phyloP scores from a whole-genome alignment of 2,797 vertebrate genomes.

The Spheniscus humboldti region DNA sequence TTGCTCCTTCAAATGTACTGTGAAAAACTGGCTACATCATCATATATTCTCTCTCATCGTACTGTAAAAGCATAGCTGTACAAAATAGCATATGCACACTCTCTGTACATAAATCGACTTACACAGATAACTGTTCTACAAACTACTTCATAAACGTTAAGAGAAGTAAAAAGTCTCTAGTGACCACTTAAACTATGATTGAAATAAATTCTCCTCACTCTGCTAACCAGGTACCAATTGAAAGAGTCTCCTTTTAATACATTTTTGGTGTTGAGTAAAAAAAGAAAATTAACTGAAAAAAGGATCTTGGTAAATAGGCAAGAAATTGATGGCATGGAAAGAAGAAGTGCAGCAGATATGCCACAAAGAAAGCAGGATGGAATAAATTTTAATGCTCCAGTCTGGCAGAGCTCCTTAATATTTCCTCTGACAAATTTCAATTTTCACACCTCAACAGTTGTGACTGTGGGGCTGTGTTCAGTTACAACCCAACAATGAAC shows the following conservation, averaged over 20 bases:
- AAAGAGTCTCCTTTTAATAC: background rate
- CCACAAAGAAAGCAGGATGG: background rate
- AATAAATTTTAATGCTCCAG: background rate
- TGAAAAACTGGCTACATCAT: background rate
- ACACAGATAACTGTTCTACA: background rate
- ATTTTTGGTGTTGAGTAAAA: background rate
- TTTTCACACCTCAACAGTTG: background rate
- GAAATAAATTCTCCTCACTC: background rate
- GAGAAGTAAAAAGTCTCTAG: background rate
- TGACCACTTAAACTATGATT: background rate
- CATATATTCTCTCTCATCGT: background rate
- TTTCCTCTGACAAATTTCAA: background rate
- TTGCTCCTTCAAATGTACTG: background rate
- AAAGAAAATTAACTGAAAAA: background rate
- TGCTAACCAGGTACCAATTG: background rate
- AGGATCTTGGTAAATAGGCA: background rate
- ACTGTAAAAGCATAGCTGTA: background rate
- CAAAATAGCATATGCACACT: accelerated
- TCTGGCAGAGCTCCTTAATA: background rate
- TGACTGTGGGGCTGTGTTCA: background rate
- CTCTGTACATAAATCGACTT: too few species aligned
- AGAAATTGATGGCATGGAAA: background rate
- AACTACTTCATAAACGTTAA: background rate
- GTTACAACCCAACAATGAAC: background rate
- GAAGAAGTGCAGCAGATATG: background rate